These are phyloP conservation scores for Alosa alosa DNA, from an alignment of 2,113 vertebrate genomes.

Conservation along the genomic window DNA sequence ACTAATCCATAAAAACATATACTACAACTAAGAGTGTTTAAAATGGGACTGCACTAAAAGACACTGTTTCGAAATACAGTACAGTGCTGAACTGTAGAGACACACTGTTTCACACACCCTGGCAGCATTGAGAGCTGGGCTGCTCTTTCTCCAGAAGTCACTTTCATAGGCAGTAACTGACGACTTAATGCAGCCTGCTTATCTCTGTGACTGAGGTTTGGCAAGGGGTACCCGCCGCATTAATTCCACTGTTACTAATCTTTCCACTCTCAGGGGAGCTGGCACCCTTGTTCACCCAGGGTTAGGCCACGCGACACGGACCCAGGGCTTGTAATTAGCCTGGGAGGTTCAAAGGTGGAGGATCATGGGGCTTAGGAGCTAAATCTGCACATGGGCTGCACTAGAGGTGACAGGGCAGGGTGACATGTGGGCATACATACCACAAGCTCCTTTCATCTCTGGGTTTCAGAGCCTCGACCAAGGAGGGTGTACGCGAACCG, in stretches of 20 bases:
- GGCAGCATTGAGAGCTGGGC: background rate
- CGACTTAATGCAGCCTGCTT: background rate
- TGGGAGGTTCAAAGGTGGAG: constrained; percentile 12
- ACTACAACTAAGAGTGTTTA: background rate
- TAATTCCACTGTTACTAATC: background rate
- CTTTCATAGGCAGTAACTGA: background rate
- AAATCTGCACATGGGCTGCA: background rate
- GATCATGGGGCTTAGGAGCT: constrained; percentile 6
- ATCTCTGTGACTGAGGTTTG: background rate
- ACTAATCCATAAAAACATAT: too few relatives aligned
- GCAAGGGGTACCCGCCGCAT: background rate
- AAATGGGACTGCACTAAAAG: background rate
- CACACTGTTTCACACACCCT: background rate
- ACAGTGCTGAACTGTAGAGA: too few relatives aligned
- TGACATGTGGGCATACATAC: background rate
- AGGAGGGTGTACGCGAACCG: background rate
- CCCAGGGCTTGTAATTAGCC: background rate
- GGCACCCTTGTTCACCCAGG: background rate
- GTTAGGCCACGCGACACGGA: background rate
- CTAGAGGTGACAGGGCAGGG: background rate
- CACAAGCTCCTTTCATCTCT: background rate
- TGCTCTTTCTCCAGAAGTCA: background rate
- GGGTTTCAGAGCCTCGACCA: background rate
- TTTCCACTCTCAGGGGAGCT: background rate
- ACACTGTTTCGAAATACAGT: background rate